Evolutionary conservation across 2,888 invertebrate species (phyloP).

Genomic region (Hypomecis atomaria): DNA sequence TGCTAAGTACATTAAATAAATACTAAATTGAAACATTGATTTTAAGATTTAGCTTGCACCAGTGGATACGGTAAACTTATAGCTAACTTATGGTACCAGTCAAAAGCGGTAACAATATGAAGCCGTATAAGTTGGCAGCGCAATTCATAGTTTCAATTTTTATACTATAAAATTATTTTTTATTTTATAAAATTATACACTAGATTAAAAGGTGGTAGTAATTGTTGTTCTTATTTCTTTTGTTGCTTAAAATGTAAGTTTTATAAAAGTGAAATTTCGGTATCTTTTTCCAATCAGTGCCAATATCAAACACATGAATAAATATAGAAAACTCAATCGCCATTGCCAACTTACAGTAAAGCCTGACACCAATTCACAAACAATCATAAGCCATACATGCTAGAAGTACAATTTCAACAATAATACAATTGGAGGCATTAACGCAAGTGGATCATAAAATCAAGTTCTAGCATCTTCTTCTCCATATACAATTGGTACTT

Average conservation of each 20-base stretch:
- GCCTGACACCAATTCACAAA: background rate
- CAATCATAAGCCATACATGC: background rate
- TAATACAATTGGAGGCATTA: background rate
- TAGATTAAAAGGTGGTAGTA: no score
- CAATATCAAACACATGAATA: no score
- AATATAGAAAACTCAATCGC: background rate
- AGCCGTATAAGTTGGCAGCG: background rate
- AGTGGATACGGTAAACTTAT: no score
- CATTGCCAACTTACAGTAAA: background rate
- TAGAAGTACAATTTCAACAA: background rate
- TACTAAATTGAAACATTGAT: background rate
- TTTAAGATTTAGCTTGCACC: background rate
- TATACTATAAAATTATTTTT: no score
- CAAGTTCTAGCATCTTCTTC: no score
- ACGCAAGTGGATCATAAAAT: no score
- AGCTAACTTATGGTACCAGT: background rate
- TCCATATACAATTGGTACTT: no score
- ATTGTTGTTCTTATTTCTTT: no score
- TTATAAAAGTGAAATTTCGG: no score
- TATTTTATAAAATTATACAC: no score
- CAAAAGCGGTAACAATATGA: background rate
- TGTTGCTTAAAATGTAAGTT: no score
- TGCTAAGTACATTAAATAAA: conserved; percentile 31
- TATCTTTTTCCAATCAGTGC: no score
- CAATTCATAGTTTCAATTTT: background rate